Conservation (phyloP, 2,797 vertebrate genomes). For the Sebastes alutus region DNA sequence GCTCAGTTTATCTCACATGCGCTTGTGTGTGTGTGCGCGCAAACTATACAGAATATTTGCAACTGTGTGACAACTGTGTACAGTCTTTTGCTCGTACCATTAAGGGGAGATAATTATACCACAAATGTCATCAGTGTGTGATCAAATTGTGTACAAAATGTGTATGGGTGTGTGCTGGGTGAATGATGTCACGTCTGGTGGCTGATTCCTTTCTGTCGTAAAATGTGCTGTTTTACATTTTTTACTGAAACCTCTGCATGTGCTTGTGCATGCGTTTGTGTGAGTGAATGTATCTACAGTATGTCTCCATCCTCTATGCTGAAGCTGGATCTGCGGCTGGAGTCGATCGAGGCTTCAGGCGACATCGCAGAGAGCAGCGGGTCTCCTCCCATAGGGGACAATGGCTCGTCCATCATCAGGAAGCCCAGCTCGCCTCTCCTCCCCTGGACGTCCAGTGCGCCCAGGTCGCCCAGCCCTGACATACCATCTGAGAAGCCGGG, state of each 20-base stretch:
- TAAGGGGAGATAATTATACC: slow-evolving; percentile 34
- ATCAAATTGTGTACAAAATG: not conserved
- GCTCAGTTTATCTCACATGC: slow-evolving; percentile 35
- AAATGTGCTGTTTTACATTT: slow-evolving; percentile 6
- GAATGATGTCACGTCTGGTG: slow-evolving; percentile 4
- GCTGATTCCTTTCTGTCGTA: slow-evolving; percentile 15
- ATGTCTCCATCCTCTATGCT: slow-evolving; percentile 97
- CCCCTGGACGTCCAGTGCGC: slow-evolving; percentile 82
- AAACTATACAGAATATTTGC: not conserved
- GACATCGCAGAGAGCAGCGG: slow-evolving; percentile 96
- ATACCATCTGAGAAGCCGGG: slow-evolving; percentile 86
- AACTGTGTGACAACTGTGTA: not conserved
- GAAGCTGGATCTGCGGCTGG: slow-evolving; percentile 97
- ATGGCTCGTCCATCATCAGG: slow-evolving; percentile 94
- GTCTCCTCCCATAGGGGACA: slow-evolving; percentile 91
- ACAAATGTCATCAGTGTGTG: slow-evolving; percentile 20
- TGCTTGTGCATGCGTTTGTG: not conserved
- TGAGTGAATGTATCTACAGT: slow-evolving; percentile 78
- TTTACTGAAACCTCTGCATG: slow-evolving; percentile 12
- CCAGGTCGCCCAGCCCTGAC: slow-evolving; percentile 84
- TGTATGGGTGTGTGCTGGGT: not conserved
- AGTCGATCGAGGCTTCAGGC: slow-evolving; percentile 93
- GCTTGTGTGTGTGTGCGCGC: not conserved
- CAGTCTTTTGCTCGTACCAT: slow-evolving; percentile 9
- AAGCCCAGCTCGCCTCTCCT: slow-evolving; percentile 91